These are phyloP conservation scores for Poeciliopsis infans DNA, from an alignment of 2,797 vertebrate genomes.

Conservation along the genomic window DNA sequence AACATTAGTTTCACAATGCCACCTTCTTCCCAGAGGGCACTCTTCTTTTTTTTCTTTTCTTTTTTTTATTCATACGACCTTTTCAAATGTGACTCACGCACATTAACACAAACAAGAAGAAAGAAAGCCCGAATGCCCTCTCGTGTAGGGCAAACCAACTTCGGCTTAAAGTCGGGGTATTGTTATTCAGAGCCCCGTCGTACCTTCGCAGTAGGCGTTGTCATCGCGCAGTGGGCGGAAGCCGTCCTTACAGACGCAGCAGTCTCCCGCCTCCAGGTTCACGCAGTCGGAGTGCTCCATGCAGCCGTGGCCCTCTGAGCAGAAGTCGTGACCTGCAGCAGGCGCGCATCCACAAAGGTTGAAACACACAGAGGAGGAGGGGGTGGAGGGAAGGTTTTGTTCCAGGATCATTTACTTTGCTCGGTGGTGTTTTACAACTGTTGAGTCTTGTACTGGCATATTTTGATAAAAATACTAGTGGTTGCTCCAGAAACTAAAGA, in stretches of 20 bases:
- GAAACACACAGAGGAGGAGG: slow-evolving; percentile 32
- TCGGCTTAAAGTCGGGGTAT: slow-evolving; percentile 26
- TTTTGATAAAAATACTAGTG: background rate
- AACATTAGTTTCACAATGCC: slow-evolving; percentile 3
- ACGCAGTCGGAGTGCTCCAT: slow-evolving; percentile 93
- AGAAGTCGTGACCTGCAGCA: slow-evolving; percentile 92
- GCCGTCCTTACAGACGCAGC: slow-evolving; percentile 92
- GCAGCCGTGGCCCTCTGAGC: slow-evolving; percentile 89
- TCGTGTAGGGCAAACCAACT: slow-evolving; percentile 23
- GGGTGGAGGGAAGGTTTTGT: slow-evolving; percentile 34
- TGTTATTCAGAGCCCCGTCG: slow-evolving; percentile 25
- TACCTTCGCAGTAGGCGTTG: slow-evolving; percentile 98
- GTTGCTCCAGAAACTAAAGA: background rate
- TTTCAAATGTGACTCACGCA: background rate
- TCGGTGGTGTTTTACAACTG: background rate
- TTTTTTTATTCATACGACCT: slow-evolving; percentile 18
- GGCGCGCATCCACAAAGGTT: slow-evolving; percentile 36
- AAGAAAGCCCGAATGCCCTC: background rate
- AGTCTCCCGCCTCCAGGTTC: slow-evolving; percentile 90
- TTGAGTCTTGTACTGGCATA: background rate
- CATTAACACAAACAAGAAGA: slow-evolving; percentile 1
- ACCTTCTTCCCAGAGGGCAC: background rate
- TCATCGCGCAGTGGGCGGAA: slow-evolving; percentile 93
- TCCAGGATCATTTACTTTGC: background rate
- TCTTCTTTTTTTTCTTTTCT: background rate